Evolutionary conservation across 2,113 vertebrate genomes (phyloP).

Genomic region (Vireo altiloquus): DNA sequence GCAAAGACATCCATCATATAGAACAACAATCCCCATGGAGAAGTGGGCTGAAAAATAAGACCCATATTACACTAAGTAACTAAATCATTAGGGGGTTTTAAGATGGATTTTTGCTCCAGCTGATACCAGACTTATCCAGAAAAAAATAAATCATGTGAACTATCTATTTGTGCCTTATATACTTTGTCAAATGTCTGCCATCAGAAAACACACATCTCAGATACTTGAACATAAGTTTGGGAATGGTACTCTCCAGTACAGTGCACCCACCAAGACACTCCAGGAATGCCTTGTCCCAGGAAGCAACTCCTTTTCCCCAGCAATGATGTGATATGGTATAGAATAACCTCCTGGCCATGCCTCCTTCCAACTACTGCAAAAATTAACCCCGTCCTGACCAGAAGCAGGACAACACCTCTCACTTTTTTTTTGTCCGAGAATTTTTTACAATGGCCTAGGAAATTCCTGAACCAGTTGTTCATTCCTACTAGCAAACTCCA

Average conservation of each 20-base stretch:
- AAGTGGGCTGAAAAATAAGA: neutral
- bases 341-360: neutral
- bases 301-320: neutral
- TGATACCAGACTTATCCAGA: neutral
- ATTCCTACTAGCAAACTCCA: neutral
- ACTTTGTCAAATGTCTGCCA: neutral
- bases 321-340: neutral
- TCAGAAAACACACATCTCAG: neutral
- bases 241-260: neutral
- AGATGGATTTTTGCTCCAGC: neutral
- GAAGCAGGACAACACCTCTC: neutral
- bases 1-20: neutral
- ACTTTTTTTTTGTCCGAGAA: neutral
- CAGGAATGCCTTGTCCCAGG: neutral
- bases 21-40: neutral
- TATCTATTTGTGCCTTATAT: neutral
- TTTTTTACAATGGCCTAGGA: neutral
- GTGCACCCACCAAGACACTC: neutral
- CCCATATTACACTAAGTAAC: neutral
- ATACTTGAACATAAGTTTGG: neutral
- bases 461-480: neutral
- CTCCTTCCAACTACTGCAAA: neutral
- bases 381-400: neutral
- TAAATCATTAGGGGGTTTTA: neutral
- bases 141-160: neutral